Percentiles rank a stretch among this genome's conserved stretches.
Evolutionary conservation across 2,113 vertebrate species (phyloP).

Genomic region (Pteronura brasiliensis): DNA sequence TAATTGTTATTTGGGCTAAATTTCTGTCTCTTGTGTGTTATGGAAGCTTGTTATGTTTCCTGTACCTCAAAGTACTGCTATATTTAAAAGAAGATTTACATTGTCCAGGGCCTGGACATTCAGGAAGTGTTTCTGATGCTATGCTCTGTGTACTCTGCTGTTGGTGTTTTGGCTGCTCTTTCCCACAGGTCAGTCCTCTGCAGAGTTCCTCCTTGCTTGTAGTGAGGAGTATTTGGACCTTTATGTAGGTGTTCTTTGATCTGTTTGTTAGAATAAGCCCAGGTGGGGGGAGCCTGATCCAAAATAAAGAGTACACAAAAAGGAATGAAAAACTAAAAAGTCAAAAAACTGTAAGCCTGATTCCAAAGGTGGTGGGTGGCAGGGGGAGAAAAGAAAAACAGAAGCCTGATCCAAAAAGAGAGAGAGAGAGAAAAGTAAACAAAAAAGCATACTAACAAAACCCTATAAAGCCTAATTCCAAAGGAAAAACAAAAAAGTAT

Average conservation of each 20-base stretch:
- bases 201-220: background rate
- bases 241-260: background rate
- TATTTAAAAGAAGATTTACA: background rate
- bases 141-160: background rate
- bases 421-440: background rate
- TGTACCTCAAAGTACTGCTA: background rate
- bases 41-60: background rate
- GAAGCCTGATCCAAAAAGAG: background rate
- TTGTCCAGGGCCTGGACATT: background rate
- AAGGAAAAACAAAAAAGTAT: background rate
- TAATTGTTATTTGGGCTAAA: background rate
- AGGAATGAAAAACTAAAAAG: background rate
- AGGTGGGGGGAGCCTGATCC: background rate
- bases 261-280: background rate
- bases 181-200: background rate
- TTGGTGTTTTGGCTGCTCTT: background rate
- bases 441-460: background rate
- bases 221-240: background rate
- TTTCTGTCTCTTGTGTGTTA: background rate
- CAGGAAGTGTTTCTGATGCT: background rate
- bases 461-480: background rate
- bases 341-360: background rate
- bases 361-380: background rate
- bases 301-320: background rate
- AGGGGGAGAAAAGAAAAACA: background rate